Evolutionary conservation across 2,888 invertebrate species (phyloP).

Genomic region (Epinotia ramella): DNA sequence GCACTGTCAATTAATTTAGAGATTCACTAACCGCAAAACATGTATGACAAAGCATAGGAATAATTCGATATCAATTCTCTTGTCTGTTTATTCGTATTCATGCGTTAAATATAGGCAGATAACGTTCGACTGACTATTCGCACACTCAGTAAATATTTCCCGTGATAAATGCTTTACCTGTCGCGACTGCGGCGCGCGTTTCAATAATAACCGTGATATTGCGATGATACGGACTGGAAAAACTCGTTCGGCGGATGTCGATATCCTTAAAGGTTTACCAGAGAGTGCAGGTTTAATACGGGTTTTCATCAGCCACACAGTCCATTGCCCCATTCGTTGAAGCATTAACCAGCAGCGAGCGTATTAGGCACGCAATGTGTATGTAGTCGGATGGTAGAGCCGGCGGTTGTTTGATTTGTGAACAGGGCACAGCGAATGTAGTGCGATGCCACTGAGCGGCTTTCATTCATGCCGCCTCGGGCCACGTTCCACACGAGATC

Average conservation of each 20-base stretch:
- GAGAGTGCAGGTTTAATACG: slow-evolving; percentile 54
- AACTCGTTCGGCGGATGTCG: slow-evolving; percentile 84
- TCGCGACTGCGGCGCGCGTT: slow-evolving; percentile 81
- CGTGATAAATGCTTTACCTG: slow-evolving; percentile 83
- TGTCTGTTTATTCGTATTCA: slow-evolving; percentile 24
- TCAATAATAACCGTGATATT: slow-evolving; percentile 85
- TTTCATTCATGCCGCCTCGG: slow-evolving; percentile 84
- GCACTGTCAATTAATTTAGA: slow-evolving; percentile 26
- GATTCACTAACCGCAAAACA: slow-evolving; percentile 16
- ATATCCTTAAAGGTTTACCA: slow-evolving; percentile 80
- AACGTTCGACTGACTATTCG: slow-evolving; percentile 50
- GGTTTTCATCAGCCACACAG: slow-evolving; percentile 40
- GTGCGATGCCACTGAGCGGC: slow-evolving; percentile 78
- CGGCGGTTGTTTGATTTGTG: slow-evolving; percentile 61
- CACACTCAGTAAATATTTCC: slow-evolving; percentile 74
- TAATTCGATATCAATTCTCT: slow-evolving; percentile 23
- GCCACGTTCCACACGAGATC: slow-evolving; percentile 81
- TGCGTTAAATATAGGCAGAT: slow-evolving; percentile 53
- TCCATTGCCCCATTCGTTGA: slow-evolving; percentile 55
- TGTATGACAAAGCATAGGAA: slow-evolving; percentile 28
- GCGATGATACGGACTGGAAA: slow-evolving; percentile 85
- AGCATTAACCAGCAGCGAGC: background rate
- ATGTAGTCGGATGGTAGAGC: slow-evolving; percentile 43
- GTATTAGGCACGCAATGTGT: slow-evolving; percentile 58
- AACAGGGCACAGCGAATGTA: slow-evolving; percentile 62